These are phyloP conservation scores for Podargus strigoides DNA, from an alignment of 2,797 vertebrate genomes.

Conservation along the genomic window DNA sequence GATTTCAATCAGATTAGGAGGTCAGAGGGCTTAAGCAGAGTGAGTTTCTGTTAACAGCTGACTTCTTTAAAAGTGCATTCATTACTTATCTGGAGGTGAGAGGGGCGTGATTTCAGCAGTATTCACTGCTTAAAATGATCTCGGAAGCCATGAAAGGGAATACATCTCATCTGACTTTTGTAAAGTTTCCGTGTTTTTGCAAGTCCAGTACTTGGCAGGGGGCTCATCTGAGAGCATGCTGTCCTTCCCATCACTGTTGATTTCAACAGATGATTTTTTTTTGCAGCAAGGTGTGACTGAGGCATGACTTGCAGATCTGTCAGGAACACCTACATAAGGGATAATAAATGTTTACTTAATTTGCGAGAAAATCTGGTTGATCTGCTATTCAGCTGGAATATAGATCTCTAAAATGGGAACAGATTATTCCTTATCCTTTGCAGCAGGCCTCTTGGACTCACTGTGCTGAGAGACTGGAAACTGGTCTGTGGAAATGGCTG, in stretches of 20 bases:
- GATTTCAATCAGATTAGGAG: neutral
- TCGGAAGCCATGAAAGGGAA: neutral
- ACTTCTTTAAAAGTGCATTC: neutral
- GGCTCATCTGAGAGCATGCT: neutral
- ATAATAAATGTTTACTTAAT: neutral
- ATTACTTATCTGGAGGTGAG: neutral
- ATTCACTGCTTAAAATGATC: neutral
- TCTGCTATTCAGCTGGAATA: neutral
- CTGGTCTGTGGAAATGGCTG: neutral
- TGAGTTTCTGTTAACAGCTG: neutral
- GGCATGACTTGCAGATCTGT: neutral
- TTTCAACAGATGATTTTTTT: neutral
- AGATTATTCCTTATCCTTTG: neutral
- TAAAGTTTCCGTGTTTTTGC: neutral
- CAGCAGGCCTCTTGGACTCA: neutral
- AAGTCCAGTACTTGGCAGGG: neutral
- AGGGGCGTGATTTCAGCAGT: neutral
- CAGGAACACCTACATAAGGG: fast-evolving
- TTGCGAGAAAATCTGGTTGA: neutral
- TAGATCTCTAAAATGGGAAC: neutral
- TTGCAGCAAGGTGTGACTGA: neutral
- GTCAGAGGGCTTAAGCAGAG: neutral
- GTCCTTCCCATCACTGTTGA: neutral
- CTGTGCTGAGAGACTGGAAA: neutral
- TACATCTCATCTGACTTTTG: neutral